Base-by-base conservation (phyloP, 2,797 vertebrate species). In the Garrulus glandarius region DNA sequence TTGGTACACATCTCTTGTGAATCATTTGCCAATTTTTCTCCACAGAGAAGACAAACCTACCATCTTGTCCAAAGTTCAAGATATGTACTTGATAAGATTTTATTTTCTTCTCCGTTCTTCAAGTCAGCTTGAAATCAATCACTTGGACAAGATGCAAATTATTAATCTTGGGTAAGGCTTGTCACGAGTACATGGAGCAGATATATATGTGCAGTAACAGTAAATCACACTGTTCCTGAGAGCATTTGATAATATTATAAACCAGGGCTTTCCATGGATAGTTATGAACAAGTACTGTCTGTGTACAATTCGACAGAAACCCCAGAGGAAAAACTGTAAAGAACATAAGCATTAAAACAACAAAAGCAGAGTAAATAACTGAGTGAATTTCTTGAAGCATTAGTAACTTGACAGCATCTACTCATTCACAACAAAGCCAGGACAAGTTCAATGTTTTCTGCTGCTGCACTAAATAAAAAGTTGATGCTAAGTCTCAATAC, bases 361-460 rank as follows among this genome's bases (percentile, higher is more conserved):
- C 59, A 85, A 92, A 95, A 95, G 41, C 67, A 95, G 71, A 92
- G 90, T 83, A 72, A 96, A 93, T 36, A 95, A 67, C 69, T 85
- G 57, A 2, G 57, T 47, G 84, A 93, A 93, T 94, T 95, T 96
- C 91, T 92, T 78, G 68, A 53, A 89, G 78, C 74, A 61, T 96
- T 94, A 89, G 91, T 92, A 95, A 92, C 34, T 92, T 96, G 95
- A 96, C 85, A 92, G 61, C 60, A 56, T 92, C 63, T 61, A 47
- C 91, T 91, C 52, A 61, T 71, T 94, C 85, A 69, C 41, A 84
- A 53, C 75, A 96, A 93, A 92, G 84, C 78, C 70, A 93, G 89
- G 70, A 74, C 68, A 94, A 84, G 75, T 70, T 91, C 82, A 69
- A 3, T 82, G 53, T 76, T 96, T 95, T 85, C 91, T 90, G 76